Evolutionary conservation across 1,140 invertebrate species (phyloP), one percentile per base, ranked within the genome.

Genomic region (Steinernema feltiae): DNA sequence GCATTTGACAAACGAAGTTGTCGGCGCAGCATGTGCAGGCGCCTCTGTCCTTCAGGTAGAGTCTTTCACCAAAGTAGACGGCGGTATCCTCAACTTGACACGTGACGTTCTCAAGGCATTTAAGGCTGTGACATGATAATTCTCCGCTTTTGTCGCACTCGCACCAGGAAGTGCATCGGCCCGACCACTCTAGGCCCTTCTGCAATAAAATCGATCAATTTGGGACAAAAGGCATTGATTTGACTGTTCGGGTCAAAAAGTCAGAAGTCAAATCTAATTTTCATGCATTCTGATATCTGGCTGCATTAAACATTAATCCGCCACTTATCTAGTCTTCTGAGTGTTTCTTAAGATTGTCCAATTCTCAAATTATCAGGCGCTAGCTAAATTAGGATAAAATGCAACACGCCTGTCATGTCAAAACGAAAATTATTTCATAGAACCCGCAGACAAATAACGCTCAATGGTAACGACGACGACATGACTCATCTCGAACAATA

Each of bases 141-240:
- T 72, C 31, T n/a, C 84, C 83, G 12, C 82, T 80, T 7, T 32
- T 32, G 21, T 63, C 32, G 48, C 84, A 85, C 46, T 81, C 76
- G 74, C 84, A 85, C 85, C 85, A 85, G 12, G 78, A 77, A 1
- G 85, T 84, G 71, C 84, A 85, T 35, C 79, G 76, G n/a, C 82
- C 80, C 0, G 80, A 78, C 82, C 80, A 84, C 32, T 85, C 84
- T 30, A 78, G 53, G 69, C 82, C 85, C 73, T 80, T 75, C 78
- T 79, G 73, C 18, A 79, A 73, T 1, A 27, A 15, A n/a, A 27
- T n/a, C 24, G 53, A 7, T n/a, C 53, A 27, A 15, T 63, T 27
- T 12, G 15, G 12, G 24, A n/a, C n/a, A n/a, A n/a, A n/a, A n/a
- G n/a, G n/a, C n/a, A n/a, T n/a, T n/a, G n/a, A n/a, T n/a, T n/a